Percentiles rank a stretch among this genome's conserved stretches.
phyloP scores from a whole-genome alignment of 2,113 vertebrate species.

The Nicator chloris region DNA sequence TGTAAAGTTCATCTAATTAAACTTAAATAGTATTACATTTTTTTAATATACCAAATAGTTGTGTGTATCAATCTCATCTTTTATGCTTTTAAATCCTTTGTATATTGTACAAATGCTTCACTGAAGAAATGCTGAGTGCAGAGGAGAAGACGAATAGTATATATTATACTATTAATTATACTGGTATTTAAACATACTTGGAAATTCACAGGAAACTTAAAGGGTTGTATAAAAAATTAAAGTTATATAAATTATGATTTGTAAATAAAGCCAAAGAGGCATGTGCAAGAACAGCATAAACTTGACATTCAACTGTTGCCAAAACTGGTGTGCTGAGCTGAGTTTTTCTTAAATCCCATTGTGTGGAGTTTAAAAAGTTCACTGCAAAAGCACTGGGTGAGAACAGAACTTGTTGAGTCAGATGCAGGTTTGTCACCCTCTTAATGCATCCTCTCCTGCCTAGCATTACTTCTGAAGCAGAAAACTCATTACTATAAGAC shows the following conservation, averaged over 20 bases:
- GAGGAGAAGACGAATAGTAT: not conserved
- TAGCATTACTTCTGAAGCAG: not conserved
- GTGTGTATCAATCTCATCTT: not conserved
- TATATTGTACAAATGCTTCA: not conserved
- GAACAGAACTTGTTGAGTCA: slow-evolving; percentile 9
- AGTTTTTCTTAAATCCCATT: slow-evolving; percentile 25
- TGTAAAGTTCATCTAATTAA: not conserved
- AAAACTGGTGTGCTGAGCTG: slow-evolving; percentile 27
- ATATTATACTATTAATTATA: not conserved
- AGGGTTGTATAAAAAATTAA: not conserved
- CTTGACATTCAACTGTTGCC: slow-evolving; percentile 14
- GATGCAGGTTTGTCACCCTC: not conserved
- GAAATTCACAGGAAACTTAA: not conserved
- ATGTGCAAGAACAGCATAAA: slow-evolving; percentile 32
- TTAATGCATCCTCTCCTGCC: not conserved
- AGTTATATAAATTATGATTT: not conserved
- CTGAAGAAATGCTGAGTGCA: not conserved
- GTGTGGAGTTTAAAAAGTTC: not conserved
- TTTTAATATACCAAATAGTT: not conserved
- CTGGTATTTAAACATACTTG: not conserved
- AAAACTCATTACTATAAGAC: not conserved
- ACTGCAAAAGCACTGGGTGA: not conserved
- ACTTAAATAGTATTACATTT: not conserved
- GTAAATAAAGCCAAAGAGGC: not conserved
- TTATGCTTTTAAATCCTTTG: not conserved